Evolutionary conservation across 2,113 vertebrate genomes (phyloP), one percentile per base, ranked within the genome.

Genomic region (rabbit (Oryctolagus cuniculus)): DNA sequence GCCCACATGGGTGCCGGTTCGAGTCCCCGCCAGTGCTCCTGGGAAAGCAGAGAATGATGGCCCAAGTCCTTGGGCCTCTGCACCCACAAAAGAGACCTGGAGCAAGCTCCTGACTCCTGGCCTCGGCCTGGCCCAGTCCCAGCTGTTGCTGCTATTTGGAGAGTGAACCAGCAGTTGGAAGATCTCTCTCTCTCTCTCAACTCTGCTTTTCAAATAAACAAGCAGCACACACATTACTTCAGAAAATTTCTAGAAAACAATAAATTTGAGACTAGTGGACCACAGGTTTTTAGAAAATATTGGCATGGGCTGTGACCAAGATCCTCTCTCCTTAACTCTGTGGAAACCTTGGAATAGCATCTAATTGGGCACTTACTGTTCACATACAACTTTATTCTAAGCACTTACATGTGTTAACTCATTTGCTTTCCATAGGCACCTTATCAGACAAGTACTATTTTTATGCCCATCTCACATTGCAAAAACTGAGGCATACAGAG

Each of bases 401-500:
- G 24, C 1, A 3, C 90, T 80, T 38, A 55, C 10, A 55, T 58
- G 22, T 69, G 10, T 74, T 36, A 86, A 44, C 0, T 44, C n/a
- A 38, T 51, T 91, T 93, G 55, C 70, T 70, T 49, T 53, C 72
- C 34, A 55, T 5, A 34, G 34, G 36, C 38, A 83, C 3, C 2
- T 7, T 34, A 84, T 61, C 36, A 91, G 29, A 19, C 44, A 58
- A 73, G 25, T 49, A 87, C 15, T 31, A 27, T 77, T 90, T 58
- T 80, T 64, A 90, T n/a, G 53, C 36, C 24, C 58, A 81, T 86
- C 73, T 94, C 63, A 44, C 24, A 25, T 44, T 6, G 87, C 53
- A 89, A 64, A 94, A 96, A 91, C 74, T 25, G 10, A 89, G 38
- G 64, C 70, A 86, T 31, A 49, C 25, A 58, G 44, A 86, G 7